Evolutionary conservation across 1,140 invertebrate species (phyloP).

Genomic region (Helicoverpa armigera): DNA sequence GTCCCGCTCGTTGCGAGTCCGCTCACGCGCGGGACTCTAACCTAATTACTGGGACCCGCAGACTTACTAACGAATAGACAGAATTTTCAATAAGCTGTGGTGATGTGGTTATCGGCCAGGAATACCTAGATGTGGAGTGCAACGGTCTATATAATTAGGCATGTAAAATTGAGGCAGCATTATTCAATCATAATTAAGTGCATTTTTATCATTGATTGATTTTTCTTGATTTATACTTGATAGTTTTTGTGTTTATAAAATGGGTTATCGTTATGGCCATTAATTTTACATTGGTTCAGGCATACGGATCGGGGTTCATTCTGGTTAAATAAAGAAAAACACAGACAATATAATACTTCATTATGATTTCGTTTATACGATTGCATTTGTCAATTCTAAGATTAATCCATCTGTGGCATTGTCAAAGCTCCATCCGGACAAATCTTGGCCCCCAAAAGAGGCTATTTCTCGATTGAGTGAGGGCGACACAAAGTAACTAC

Average conservation of each 20-base stretch:
- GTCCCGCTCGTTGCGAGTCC: constrained; percentile 55
- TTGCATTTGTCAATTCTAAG: constrained; percentile 38
- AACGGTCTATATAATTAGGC: neutral
- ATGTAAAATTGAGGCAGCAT: too few species aligned
- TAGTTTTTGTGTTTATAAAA: too few species aligned
- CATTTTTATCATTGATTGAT: too few species aligned
- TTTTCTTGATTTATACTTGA: too few species aligned
- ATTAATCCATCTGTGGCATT: constrained; percentile 63
- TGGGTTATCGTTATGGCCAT: too few species aligned
- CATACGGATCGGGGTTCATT: too few species aligned
- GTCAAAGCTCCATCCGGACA: constrained; percentile 69
- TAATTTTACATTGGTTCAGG: too few species aligned
- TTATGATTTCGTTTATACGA: neutral
- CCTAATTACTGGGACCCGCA: constrained; percentile 70
- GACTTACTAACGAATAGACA: constrained; percentile 57
- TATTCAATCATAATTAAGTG: too few species aligned
- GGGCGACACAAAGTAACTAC: constrained; percentile 48
- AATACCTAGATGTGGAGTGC: neutral
- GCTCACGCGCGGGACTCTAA: constrained; percentile 67
- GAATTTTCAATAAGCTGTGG: constrained; percentile 1
- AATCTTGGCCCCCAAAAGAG: constrained; percentile 75
- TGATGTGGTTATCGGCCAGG: neutral
- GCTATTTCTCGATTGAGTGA: constrained; percentile 76
- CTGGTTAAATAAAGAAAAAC: too few species aligned
- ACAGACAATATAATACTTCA: too few species aligned